phyloP scores from a whole-genome alignment of 2,888 invertebrate genomes.

The Branchellion lobata region DNA sequence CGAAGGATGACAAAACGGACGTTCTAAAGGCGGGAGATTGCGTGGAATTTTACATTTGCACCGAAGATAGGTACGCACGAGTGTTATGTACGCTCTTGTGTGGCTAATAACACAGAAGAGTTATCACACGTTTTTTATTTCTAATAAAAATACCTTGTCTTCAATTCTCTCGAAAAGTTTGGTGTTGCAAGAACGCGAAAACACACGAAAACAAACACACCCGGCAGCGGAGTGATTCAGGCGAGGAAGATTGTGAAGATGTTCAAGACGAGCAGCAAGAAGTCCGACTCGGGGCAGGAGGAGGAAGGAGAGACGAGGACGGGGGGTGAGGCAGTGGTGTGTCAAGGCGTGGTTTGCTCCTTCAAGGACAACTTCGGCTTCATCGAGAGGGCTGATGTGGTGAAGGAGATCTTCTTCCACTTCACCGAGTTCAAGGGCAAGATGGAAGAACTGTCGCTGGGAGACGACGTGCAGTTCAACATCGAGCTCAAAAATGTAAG shows the following conservation, averaged over 20 bases:
- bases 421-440: constrained; percentile 82
- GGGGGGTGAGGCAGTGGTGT: constrained; percentile 60
- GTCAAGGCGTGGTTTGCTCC: constrained; percentile 92
- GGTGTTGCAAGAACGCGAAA: no score
- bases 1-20: constrained; percentile 64
- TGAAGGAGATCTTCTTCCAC: constrained; percentile 97
- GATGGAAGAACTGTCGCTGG: constrained; percentile 74
- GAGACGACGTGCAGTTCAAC: constrained; percentile 94
- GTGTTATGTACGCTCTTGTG: neutral
- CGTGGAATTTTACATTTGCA: constrained; percentile 94
- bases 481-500: constrained; percentile 92
- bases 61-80: constrained; percentile 79
- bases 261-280: neutral
- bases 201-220: no score
- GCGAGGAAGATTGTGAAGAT: constrained; percentile 76
- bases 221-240: constrained; percentile 83
- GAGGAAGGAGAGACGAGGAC: neutral
- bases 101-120: no score
- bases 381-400: constrained; percentile 90
- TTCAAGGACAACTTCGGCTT: constrained; percentile 97
- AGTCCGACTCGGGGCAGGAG: neutral
- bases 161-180: no score
- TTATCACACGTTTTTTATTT: no score
- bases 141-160: no score
- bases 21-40: constrained; percentile 84